Percentiles rank a stretch among this genome's conserved stretches.
These are phyloP conservation scores for Eurytoma adleriae DNA, from an alignment of 2,888 invertebrate species.

Conservation along the genomic window DNA sequence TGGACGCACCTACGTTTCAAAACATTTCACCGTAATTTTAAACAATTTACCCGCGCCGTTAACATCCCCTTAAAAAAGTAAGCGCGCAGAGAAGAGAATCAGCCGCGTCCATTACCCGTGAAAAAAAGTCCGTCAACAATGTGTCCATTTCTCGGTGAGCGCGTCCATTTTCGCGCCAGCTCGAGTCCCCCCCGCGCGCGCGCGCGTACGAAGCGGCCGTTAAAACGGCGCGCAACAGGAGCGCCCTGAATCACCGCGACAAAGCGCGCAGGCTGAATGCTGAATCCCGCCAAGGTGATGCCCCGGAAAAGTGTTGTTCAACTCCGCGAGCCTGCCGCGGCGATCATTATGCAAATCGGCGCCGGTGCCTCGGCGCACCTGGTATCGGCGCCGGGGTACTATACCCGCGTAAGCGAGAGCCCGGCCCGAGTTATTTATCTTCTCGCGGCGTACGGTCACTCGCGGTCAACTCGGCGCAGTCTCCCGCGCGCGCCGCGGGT, in stretches of 20 bases:
- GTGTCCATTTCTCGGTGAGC: neutral
- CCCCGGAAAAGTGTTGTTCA: neutral
- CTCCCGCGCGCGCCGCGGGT: constrained; percentile 32
- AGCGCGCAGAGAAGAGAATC: no score
- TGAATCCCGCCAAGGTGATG: neutral
- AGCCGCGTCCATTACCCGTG: no score
- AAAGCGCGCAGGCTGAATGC: no score
- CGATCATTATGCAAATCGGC: constrained; percentile 15
- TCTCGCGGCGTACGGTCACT: constrained; percentile 64
- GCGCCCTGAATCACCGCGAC: neutral
- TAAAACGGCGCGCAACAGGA: neutral
- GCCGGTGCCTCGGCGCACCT: constrained; percentile 30
- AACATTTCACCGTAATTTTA: no score
- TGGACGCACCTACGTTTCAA: no score
- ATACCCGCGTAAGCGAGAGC: constrained; percentile 63
- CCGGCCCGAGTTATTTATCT: constrained; percentile 54
- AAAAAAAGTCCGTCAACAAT: no score
- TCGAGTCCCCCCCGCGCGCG: neutral
- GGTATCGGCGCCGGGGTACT: constrained; percentile 53
- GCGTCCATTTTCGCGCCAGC: neutral
- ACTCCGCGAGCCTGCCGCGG: neutral
- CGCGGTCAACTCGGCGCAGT: constrained; percentile 66
- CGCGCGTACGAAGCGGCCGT: neutral
- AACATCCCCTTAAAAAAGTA: no score
- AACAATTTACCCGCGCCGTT: no score